Percentiles rank a stretch among this genome's conserved stretches.
These are phyloP conservation scores for Serranus cabrilla DNA, from an alignment of 2,797 vertebrate species.

Conservation along the genomic window DNA sequence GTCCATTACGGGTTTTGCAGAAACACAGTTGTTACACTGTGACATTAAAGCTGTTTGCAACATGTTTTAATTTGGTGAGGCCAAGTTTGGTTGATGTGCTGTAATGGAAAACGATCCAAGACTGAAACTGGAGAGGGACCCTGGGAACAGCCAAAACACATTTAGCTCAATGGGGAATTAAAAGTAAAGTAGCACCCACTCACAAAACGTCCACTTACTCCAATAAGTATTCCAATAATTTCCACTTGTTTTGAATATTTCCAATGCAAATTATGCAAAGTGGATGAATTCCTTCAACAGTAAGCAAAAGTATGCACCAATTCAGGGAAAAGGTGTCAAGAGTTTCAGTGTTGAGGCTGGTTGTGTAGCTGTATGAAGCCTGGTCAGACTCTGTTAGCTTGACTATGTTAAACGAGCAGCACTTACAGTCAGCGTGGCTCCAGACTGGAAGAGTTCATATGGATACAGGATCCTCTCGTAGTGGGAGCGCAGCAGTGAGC, in stretches of 20 bases:
- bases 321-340: neutral
- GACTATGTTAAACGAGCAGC: neutral
- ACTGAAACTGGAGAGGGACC: neutral
- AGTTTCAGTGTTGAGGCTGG: too few species aligned
- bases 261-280: neutral
- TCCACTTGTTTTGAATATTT: too few species aligned
- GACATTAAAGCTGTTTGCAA: neutral
- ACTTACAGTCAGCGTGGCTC: conserved; percentile 93
- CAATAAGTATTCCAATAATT: neutral
- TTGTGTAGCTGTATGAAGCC: neutral
- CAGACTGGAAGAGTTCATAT: conserved; percentile 97
- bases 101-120: neutral
- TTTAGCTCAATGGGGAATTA: neutral
- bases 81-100: neutral
- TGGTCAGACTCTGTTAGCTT: neutral
- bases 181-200: conserved; percentile 1
- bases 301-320: neutral
- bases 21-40: neutral
- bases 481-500: conserved; percentile 93
- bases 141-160: neutral
- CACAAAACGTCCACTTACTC: neutral
- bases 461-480: conserved; percentile 97
- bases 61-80: neutral
- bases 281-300: neutral
- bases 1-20: neutral